phyloP scores from a whole-genome alignment of 2,888 invertebrate species.

The Drosophila imparisetae region DNA sequence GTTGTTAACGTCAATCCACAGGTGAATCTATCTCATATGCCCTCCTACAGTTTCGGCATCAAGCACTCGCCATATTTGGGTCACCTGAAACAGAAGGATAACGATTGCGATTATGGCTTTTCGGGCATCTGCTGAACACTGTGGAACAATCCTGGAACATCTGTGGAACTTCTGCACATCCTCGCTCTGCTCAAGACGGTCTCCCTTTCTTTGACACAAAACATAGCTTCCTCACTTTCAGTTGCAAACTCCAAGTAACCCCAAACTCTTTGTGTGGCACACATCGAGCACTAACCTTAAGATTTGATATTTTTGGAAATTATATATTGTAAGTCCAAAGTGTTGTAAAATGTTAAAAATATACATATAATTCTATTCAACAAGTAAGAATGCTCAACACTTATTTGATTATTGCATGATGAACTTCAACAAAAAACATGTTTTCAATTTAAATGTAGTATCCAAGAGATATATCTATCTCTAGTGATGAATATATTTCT shows the following conservation, averaged over 20 bases:
- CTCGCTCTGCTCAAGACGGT: constrained; percentile 64
- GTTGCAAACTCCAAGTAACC: constrained; percentile 43
- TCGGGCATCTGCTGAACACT: constrained; percentile 80
- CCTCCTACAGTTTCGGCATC: constrained; percentile 92
- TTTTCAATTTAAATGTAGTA: neutral
- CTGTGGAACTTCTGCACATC: constrained; percentile 4
- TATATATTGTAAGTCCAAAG: constrained; percentile 56
- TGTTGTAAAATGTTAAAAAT: constrained; percentile 69
- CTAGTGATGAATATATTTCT: neutral
- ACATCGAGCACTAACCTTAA: constrained; percentile 60
- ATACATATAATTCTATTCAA: constrained; percentile 11
- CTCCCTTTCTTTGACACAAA: constrained; percentile 16
- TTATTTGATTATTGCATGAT: neutral
- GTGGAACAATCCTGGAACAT: neutral
- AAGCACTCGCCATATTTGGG: constrained; percentile 92
- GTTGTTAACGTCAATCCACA: constrained; percentile 68
- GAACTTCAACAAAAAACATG: neutral
- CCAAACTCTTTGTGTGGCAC: constrained; percentile 38
- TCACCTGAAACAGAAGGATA: constrained; percentile 82
- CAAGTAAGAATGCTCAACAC: neutral
- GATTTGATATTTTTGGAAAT: constrained; percentile 62
- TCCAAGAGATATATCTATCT: neutral
- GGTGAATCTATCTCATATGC: constrained; percentile 88
- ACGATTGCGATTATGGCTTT: constrained; percentile 74
- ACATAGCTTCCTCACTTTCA: constrained; percentile 48